Base-by-base conservation (phyloP, 2,113 vertebrate genomes). In the Siniperca knerii region DNA sequence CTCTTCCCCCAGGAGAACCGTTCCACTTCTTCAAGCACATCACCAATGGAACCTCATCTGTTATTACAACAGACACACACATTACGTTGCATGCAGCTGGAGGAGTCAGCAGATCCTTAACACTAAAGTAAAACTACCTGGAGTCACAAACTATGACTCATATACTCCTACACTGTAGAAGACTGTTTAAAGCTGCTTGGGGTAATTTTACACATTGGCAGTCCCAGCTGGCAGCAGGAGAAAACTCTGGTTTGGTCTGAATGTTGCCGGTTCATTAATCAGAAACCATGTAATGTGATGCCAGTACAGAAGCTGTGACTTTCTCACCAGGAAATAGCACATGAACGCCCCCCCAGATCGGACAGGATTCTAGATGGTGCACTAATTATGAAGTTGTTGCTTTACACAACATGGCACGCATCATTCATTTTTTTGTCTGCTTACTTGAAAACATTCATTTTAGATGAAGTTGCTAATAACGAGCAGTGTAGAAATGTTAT, bases 1-100 rank as follows among this genome's bases (percentile, higher is more conserved):
- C 58, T 71, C 65, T 75, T 68, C 50, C 77, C 90, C 85, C 79
- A 20, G 76, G 90, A 91, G 87, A 87, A 89, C 79, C 20, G 84
- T 85, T 93, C 78, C 77, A 91, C 78, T 90, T 94, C 84, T 88
- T 87, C 73, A 76, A 89, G 76, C 71, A 75, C 78, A 82, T 89
- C 87, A 87, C 78, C 58, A 69, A 62, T 76, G 77, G 83, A 93
- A 85, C 81, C 72, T 88, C 76, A 83, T 87, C 60, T 76, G 52
- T 89, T 83, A 79, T 77, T 79, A 70, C 60, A 78, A 77, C 81
- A 70, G 71, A 87, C 83, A 75, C 76, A 87, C 52, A 70, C 78
- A 74, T 57, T 65, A 75, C 7, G 25, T 23, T 1, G 60, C 65
- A 29, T 23, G 67, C 42, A n/a, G 68, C 66, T 68, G 75, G 21